phyloP scores from a whole-genome alignment of 2,888 invertebrate species.

The Tetragonula carbonaria region DNA sequence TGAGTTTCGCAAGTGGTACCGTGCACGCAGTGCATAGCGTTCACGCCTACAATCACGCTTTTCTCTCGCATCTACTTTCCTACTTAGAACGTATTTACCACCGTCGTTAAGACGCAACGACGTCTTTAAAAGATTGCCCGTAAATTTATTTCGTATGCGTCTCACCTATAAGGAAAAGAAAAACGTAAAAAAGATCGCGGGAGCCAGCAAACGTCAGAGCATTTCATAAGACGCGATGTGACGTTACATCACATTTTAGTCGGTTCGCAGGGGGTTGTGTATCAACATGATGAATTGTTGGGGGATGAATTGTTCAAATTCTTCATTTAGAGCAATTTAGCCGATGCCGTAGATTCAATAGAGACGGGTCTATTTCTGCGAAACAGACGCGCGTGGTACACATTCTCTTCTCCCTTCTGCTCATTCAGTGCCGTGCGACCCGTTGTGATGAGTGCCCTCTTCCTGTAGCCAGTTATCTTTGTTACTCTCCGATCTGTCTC shows the following conservation, averaged over 20 bases:
- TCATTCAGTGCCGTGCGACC: conserved; percentile 74
- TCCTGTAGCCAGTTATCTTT: conserved; percentile 75
- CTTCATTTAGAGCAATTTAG: conserved; percentile 46
- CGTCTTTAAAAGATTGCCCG: conserved; percentile 17
- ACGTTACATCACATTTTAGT: conserved; percentile 1
- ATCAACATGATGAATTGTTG: background rate
- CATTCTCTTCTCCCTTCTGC: conserved; percentile 69
- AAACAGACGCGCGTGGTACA: conserved; percentile 52
- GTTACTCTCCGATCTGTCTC: conserved; percentile 49
- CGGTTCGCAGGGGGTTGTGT: conserved; percentile 4
- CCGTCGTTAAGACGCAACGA: conserved; percentile 1
- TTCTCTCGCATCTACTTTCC: conserved; percentile 31
- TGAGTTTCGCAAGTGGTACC: conserved; percentile 9
- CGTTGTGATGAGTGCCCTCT: conserved; percentile 78
- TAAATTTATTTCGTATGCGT: background rate
- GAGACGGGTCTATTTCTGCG: conserved; percentile 54
- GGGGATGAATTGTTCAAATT: conserved; percentile 41
- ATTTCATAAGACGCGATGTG: background rate
- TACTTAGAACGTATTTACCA: conserved; percentile 2
- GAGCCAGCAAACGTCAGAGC: background rate
- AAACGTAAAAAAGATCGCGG: background rate
- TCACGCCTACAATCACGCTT: conserved; percentile 14
- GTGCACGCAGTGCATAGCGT: background rate
- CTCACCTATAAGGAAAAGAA: background rate
- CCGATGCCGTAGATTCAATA: conserved; percentile 46